These are phyloP conservation scores for Drosophila kambysellisi DNA, from an alignment of 2,888 invertebrate genomes.

Conservation along the genomic window DNA sequence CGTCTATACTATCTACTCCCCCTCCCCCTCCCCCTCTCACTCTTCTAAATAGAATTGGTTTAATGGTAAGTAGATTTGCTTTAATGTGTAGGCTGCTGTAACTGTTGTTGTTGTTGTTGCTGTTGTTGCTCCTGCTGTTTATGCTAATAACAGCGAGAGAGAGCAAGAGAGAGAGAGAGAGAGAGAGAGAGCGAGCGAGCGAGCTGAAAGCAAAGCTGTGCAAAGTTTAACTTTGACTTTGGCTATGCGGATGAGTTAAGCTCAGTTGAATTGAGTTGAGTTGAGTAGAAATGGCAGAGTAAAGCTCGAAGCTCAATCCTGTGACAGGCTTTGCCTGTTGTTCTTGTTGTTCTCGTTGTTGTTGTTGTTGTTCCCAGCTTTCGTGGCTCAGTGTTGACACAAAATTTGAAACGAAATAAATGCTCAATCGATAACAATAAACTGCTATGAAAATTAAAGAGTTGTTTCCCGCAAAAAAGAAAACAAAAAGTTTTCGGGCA, in stretches of 20 bases:
- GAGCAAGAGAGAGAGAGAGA: neutral
- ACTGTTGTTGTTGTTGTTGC: slow-evolving; percentile 11
- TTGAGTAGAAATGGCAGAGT: slow-evolving; percentile 47
- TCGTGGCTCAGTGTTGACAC: slow-evolving; percentile 1
- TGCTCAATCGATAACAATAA: slow-evolving; percentile 3
- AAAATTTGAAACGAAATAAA: neutral
- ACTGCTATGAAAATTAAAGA: neutral
- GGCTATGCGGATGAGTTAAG: slow-evolving; percentile 40
- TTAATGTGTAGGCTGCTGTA: slow-evolving; percentile 47
- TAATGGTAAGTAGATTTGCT: slow-evolving; percentile 75
- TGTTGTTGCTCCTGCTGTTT: slow-evolving; percentile 35
- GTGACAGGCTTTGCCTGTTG: slow-evolving; percentile 43
- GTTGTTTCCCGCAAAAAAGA: neutral
- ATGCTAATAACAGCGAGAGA: slow-evolving; percentile 34
- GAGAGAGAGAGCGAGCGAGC: neutral
- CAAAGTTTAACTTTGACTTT: slow-evolving; percentile 49
- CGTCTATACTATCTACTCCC: neutral
- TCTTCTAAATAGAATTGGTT: slow-evolving; percentile 68
- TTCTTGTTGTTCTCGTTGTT: slow-evolving; percentile 9
- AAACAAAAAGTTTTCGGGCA: neutral
- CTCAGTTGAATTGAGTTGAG: slow-evolving; percentile 38
- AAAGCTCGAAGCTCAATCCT: slow-evolving; percentile 57
- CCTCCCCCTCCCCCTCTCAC: neutral
- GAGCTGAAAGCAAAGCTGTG: slow-evolving; percentile 29
- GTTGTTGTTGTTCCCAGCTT: slow-evolving; percentile 4